These are phyloP conservation scores for Selenia dentaria DNA, from an alignment of 2,888 invertebrate species.

Conservation along the genomic window DNA sequence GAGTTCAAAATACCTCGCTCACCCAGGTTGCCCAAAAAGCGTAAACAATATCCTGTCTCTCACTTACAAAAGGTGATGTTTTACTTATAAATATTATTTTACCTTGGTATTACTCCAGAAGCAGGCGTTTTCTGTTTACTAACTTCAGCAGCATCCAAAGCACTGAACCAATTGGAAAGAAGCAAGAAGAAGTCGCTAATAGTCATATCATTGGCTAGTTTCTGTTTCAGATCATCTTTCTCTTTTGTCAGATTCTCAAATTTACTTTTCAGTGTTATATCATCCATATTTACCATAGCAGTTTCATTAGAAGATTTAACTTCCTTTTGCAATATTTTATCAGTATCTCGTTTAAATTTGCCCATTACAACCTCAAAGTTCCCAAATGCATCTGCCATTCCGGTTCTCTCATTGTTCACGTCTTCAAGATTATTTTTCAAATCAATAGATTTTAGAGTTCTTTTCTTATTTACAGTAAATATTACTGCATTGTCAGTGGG, in stretches of 20 bases:
- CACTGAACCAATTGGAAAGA: slow-evolving; percentile 53
- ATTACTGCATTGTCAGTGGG: neutral
- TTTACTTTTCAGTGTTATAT: neutral
- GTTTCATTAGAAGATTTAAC: neutral
- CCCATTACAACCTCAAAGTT: neutral
- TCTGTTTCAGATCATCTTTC: neutral
- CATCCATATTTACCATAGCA: neutral
- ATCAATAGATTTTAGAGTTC: slow-evolving; percentile 6
- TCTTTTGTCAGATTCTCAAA: neutral
- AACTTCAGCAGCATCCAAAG: slow-evolving; percentile 36
- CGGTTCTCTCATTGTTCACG: neutral
- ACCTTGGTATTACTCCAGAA: slow-evolving; percentile 12
- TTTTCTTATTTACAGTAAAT: slow-evolving; percentile 2
- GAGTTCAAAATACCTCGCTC: no score
- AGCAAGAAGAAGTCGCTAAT: slow-evolving; percentile 49
- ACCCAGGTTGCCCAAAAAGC: no score
- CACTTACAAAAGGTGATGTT: no score
- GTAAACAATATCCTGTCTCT: no score
- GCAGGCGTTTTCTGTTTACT: neutral
- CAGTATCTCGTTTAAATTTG: slow-evolving; percentile 4
- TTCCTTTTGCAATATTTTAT: neutral
- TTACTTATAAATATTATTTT: no score
- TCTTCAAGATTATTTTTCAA: neutral
- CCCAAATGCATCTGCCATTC: neutral
- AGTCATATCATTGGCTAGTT: slow-evolving; percentile 17